Percentiles rank a stretch among this genome's conserved stretches.
phyloP scores from a whole-genome alignment of 2,797 vertebrate species.

The Tokudaia tokunoshimensis region DNA sequence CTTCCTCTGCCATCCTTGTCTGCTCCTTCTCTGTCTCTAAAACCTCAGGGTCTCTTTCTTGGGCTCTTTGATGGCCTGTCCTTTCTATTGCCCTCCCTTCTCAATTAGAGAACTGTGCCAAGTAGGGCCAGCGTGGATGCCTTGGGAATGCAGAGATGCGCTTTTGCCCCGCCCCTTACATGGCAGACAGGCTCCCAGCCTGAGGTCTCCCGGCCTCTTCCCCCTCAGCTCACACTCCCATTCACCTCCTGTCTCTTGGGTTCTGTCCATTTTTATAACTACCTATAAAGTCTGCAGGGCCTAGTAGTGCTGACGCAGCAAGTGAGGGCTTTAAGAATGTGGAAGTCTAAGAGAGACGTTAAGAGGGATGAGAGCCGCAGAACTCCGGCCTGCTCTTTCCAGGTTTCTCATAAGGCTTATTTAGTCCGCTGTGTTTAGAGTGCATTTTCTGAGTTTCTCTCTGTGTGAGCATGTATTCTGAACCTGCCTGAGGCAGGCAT shows the following conservation, averaged over 20 bases:
- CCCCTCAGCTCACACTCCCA: neutral
- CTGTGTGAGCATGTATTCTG: neutral
- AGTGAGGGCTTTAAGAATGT: slow-evolving; percentile 24
- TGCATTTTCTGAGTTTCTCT: slow-evolving; percentile 37
- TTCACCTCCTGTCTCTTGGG: slow-evolving; percentile 20
- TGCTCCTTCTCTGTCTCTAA: neutral
- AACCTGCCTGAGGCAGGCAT: neutral
- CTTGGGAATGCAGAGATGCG: neutral
- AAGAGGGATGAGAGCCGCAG: slow-evolving; percentile 64
- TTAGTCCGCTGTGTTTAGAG: slow-evolving; percentile 29
- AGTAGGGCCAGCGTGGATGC: neutral
- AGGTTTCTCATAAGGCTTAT: slow-evolving; percentile 26
- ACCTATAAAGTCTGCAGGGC: slow-evolving; percentile 40
- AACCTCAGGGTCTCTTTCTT: neutral
- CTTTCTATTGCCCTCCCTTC: neutral
- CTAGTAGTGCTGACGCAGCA: slow-evolving; percentile 61
- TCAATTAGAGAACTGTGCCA: neutral
- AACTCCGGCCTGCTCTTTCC: slow-evolving; percentile 36
- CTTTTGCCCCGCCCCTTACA: neutral
- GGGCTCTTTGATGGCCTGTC: neutral
- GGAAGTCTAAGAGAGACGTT: slow-evolving; percentile 39
- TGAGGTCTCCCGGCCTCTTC: neutral
- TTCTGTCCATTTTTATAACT: slow-evolving; percentile 54
- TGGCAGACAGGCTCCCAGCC: neutral
- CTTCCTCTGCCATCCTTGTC: neutral